Base-by-base conservation (phyloP, 2,113 vertebrate species). In the Oreotragus oreotragus region DNA sequence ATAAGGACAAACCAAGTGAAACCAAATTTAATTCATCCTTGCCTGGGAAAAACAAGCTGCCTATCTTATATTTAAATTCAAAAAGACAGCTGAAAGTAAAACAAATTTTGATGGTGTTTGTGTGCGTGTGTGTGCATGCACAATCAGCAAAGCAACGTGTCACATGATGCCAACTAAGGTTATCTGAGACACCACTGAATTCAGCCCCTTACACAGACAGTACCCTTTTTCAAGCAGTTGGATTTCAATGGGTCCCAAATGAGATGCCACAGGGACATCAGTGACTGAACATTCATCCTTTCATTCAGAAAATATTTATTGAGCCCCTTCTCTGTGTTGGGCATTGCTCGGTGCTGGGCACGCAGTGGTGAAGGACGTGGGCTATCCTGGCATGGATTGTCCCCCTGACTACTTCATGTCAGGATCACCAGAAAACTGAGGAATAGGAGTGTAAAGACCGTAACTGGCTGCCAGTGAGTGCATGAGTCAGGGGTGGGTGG, bases 391-490 rank as follows among this genome's bases (percentile, higher is more conserved):
- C 62, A 62, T 36, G 79, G 62, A 83, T n/a, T 76, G 28, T 58
- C 94, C 9, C 25, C 21, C 4, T 47, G 21, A 30, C 88, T 73
- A 36, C 43, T 95, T 84, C 91, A 93, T 25, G 86, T 84, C 91
- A 92, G 45, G 39, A 43, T 77, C 76, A 93, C 81, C 92, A 90
- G 90, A 87, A 93, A 95, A 90, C 87, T 33, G 62, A 96, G 62
- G 70, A 96, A 43, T 47, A 27, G 45, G 73, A 84, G 80, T 17
- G 57, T 84, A 77, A 93, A 94, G 86, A 88, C 55, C 84, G 92
- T 94, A 95, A 6, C 84, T 84, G 94, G 80, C 95, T 97, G 90
- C 84, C 94, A 95, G 81, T 27, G 66, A 92, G 73, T 15, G 55
- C 94, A 80, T n/a, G 64, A 83, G 73, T 39, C 2, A 8, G 64